Evolutionary conservation across 2,113 vertebrate species (phyloP).

Genomic region (Pao palembangensis): DNA sequence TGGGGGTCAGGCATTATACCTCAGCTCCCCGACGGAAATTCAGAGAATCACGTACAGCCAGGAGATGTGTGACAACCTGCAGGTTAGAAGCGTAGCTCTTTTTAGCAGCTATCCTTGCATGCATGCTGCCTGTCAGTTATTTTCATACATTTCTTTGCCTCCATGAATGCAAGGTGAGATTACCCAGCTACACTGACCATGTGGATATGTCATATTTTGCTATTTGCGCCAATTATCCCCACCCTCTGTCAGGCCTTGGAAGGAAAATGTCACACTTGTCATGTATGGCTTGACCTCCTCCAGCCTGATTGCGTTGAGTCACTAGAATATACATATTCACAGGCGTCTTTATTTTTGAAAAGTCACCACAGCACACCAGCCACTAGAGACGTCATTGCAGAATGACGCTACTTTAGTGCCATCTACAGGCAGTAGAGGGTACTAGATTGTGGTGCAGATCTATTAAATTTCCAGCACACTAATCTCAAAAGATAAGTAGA

Average conservation of each 20-base stretch:
- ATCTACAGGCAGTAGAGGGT: constrained; percentile 43
- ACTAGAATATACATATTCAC: no score
- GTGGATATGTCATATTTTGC: not conserved
- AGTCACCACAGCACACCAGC: not conserved
- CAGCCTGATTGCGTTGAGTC: not conserved
- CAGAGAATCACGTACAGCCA: constrained; percentile 97
- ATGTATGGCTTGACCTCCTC: constrained; percentile 39
- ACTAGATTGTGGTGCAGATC: not conserved
- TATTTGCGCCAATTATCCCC: constrained; percentile 5
- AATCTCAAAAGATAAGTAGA: no score
- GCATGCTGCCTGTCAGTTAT: not conserved
- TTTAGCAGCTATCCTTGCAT: constrained; percentile 6
- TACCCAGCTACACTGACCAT: not conserved
- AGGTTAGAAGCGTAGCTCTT: constrained; percentile 73
- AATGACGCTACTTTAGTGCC: constrained; percentile 41
- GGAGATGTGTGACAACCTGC: constrained; percentile 95
- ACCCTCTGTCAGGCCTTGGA: constrained; percentile 16
- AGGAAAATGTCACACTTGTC: constrained; percentile 62
- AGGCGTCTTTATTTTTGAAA: not conserved
- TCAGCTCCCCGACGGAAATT: constrained; percentile 96
- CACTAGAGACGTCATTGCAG: not conserved
- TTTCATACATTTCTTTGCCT: no score
- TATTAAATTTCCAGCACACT: no score
- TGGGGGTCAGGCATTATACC: constrained; percentile 91
- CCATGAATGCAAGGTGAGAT: no score